Evolutionary conservation across 1,140 invertebrate genomes (phyloP).

Genomic region (Ostrea edulis): DNA sequence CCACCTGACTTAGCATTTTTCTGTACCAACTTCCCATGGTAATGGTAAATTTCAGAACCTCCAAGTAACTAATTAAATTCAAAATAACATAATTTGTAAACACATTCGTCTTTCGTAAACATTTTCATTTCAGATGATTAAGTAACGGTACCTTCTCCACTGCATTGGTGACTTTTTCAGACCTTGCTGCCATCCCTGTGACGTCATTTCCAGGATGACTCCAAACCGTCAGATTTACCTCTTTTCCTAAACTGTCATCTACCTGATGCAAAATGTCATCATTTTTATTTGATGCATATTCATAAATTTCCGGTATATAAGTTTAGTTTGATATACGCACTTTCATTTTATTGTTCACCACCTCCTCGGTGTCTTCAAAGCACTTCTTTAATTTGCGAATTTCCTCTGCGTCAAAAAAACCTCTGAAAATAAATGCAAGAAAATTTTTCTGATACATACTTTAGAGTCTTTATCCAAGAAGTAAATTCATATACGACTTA

Average conservation of each 20-base stretch:
- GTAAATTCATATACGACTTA: no score
- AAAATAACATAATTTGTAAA: not conserved
- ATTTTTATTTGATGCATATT: not conserved
- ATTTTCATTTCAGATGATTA: not conserved
- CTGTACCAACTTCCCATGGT: constrained; percentile 48
- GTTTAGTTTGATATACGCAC: not conserved
- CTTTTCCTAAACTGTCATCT: constrained; percentile 62
- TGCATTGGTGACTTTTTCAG: constrained; percentile 70
- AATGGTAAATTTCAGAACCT: constrained; percentile 51
- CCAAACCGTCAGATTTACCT: constrained; percentile 68
- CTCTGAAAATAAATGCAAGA: not conserved
- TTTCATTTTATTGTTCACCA: not conserved
- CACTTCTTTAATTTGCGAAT: constrained; percentile 4
- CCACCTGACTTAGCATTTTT: constrained; percentile 54
- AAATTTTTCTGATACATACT: not conserved
- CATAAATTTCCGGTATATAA: not conserved
- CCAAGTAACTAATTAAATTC: not conserved
- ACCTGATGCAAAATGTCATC: not conserved
- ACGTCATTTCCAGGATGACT: constrained; percentile 73
- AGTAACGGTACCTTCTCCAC: constrained; percentile 64
- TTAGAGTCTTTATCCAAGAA: no score
- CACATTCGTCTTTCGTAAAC: no score
- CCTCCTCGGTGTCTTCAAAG: constrained; percentile 30
- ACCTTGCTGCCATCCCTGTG: constrained; percentile 70
- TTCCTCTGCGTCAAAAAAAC: constrained; percentile 13